Evolutionary conservation across 2,113 vertebrate species (phyloP).

Genomic region (Phaetusa simplex): DNA sequence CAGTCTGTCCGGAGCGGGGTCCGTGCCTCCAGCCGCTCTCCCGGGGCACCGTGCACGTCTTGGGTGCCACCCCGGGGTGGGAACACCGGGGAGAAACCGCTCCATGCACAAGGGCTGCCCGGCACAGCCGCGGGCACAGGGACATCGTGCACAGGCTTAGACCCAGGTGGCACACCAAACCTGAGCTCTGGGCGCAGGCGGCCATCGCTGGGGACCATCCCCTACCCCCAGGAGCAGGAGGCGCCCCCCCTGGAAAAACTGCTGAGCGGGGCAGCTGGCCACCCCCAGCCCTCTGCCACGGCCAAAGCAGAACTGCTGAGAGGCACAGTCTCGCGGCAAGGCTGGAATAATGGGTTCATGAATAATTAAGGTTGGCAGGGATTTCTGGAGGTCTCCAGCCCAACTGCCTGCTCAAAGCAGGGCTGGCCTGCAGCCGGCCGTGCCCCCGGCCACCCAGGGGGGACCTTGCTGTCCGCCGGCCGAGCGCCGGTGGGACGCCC

Average conservation of each 20-base stretch:
- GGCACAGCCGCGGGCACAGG: neutral
- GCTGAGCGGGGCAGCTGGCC: neutral
- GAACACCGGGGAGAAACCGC: neutral
- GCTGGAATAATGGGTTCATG: neutral
- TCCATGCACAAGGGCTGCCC: accelerated
- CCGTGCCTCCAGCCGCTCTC: neutral
- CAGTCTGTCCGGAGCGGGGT: neutral
- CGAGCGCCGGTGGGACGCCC: accelerated
- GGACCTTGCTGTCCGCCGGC: neutral
- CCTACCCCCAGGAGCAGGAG: neutral
- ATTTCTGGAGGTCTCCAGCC: neutral
- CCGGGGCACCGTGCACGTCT: accelerated
- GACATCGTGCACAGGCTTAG: accelerated
- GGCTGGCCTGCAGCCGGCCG: neutral
- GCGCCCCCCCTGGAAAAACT: neutral
- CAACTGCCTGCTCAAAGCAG: neutral
- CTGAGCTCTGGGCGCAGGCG: neutral
- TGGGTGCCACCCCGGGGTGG: accelerated
- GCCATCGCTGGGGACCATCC: no score
- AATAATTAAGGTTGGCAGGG: neutral
- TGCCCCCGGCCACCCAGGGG: neutral
- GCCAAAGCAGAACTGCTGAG: neutral
- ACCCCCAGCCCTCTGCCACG: neutral
- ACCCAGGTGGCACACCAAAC: neutral
- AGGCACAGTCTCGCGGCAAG: neutral